Percentiles rank a stretch among this genome's conserved stretches.
Evolutionary conservation across 2,113 vertebrate species (phyloP).

Genomic region (Megaceryle maxima): DNA sequence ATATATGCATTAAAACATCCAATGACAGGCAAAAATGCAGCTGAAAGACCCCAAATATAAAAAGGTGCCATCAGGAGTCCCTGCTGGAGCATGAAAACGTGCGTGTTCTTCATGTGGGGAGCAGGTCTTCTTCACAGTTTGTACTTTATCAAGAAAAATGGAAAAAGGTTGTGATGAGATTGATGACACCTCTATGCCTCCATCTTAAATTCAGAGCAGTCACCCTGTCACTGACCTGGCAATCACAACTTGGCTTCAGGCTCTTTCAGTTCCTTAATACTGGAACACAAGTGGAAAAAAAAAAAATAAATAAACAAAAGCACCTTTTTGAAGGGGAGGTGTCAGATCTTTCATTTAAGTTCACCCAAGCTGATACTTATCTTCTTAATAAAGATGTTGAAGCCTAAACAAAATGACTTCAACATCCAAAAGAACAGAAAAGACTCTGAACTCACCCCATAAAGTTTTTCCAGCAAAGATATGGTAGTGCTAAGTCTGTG

Average conservation of each 20-base stretch:
- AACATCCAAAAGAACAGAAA: not conserved
- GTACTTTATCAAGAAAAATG: not conserved
- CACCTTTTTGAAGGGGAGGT: not conserved
- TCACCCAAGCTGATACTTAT: not conserved
- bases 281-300: not conserved
- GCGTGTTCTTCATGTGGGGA: not conserved
- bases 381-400: not conserved
- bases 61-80: not conserved
- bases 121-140: not conserved
- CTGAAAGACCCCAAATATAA: not conserved
- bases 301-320: fast-evolving
- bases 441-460: not conserved
- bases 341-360: not conserved
- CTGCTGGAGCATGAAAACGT: not conserved
- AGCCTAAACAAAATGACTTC: not conserved
- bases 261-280: not conserved
- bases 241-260: not conserved
- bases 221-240: not conserved
- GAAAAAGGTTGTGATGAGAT: not conserved
- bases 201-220: not conserved
- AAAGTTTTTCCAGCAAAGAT: not conserved
- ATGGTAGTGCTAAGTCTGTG: fast-evolving
- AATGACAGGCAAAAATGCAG: not conserved
- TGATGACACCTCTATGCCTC: not conserved
- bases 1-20: not conserved